Evolutionary conservation across 2,113 vertebrate genomes (phyloP).

Genomic region (Oncorhynchus gorbuscha): DNA sequence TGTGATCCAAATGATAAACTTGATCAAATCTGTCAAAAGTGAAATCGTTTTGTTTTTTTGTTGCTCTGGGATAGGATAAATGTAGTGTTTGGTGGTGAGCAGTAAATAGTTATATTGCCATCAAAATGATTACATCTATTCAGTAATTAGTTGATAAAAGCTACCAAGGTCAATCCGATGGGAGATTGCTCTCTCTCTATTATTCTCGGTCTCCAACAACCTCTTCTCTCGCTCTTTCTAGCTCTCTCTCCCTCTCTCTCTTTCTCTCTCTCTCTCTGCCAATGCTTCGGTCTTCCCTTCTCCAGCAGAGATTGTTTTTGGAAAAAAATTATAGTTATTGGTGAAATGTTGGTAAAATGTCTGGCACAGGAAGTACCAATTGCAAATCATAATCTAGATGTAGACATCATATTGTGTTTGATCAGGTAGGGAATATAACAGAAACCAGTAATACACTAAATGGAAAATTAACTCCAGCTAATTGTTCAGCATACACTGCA

Average conservation of each 20-base stretch:
- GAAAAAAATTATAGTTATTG: neutral
- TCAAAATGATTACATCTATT: constrained; percentile 49
- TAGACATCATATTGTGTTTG: constrained; percentile 36
- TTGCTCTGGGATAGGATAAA: constrained; percentile 35
- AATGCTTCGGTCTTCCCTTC: too few species aligned
- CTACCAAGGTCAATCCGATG: constrained; percentile 61
- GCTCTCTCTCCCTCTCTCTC: too few species aligned
- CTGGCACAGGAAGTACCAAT: constrained; percentile 13
- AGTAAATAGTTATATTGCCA: constrained; percentile 22
- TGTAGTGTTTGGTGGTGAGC: constrained; percentile 11
- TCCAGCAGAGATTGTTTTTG: too few species aligned
- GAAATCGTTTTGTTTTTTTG: constrained; percentile 13
- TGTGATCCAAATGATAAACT: constrained; percentile 32
- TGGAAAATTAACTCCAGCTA: constrained; percentile 42
- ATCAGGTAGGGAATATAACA: constrained; percentile 20
- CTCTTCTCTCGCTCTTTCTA: too few species aligned
- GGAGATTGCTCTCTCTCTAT: constrained; percentile 31
- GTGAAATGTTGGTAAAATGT: neutral
- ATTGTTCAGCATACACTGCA: constrained; percentile 42
- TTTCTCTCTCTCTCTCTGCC: too few species aligned
- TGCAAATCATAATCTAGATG: constrained; percentile 45
- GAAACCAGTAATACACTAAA: constrained; percentile 25
- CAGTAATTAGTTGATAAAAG: constrained; percentile 66
- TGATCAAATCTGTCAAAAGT: constrained; percentile 44
- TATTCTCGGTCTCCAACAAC: neutral